phyloP scores from a whole-genome alignment of 2,113 vertebrate genomes.

The Ctenomys sociabilis region DNA sequence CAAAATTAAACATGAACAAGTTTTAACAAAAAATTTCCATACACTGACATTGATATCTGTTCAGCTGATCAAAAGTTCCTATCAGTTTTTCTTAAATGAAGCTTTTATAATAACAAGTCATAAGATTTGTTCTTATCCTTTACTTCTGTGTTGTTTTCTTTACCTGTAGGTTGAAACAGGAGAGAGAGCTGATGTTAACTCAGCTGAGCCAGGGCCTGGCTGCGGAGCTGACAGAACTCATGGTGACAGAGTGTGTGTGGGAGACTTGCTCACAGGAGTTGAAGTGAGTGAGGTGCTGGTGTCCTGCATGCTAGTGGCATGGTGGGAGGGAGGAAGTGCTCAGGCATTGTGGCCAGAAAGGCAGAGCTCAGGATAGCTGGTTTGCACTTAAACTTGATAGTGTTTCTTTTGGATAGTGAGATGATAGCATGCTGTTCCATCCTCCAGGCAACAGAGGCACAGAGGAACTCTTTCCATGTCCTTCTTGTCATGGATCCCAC shows the following conservation, averaged over 20 bases:
- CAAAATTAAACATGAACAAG: too few species aligned
- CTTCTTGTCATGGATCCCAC: too few species aligned
- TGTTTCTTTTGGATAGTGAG: not conserved
- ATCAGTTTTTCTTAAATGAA: too few species aligned
- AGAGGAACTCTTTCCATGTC: not conserved
- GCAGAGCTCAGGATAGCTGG: not conserved
- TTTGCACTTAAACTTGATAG: not conserved
- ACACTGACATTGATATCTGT: too few species aligned
- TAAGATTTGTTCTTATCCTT: not conserved
- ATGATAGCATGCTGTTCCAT: rapidly evolving
- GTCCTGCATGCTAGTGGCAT: rapidly evolving
- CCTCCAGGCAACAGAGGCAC: not conserved
- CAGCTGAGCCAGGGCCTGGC: slow-evolving; percentile 88
- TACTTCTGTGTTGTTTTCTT: not conserved
- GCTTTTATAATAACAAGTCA: not conserved
- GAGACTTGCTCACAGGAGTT: slow-evolving; percentile 87
- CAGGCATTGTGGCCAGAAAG: not conserved
- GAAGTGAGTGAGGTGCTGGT: slow-evolving; percentile 83
- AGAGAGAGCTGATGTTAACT: slow-evolving; percentile 88
- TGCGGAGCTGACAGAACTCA: slow-evolving; percentile 88
- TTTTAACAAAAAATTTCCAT: too few species aligned
- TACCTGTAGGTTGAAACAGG: slow-evolving; percentile 87
- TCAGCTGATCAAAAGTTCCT: too few species aligned
- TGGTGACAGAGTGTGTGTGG: slow-evolving; percentile 86
- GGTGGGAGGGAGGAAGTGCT: not conserved